Percentiles rank a stretch among this genome's conserved stretches.
Evolutionary conservation across 2,113 vertebrate genomes (phyloP).

Genomic region (Lycaon pictus): DNA sequence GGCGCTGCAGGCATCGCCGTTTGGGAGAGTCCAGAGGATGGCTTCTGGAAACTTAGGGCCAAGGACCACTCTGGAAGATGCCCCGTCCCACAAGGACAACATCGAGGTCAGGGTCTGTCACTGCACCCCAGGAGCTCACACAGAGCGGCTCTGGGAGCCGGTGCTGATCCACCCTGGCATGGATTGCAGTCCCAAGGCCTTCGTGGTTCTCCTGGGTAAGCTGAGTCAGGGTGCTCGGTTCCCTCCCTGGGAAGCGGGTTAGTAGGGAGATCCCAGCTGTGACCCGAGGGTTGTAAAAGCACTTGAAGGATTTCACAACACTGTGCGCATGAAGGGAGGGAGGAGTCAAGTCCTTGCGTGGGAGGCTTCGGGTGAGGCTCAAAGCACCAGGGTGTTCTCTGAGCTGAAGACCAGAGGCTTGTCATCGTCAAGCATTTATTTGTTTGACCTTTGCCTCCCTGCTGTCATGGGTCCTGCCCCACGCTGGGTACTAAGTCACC

Average conservation of each 20-base stretch:
- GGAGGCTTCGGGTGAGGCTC: background rate
- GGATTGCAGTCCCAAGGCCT: rapidly evolving
- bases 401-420: rapidly evolving
- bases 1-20: background rate
- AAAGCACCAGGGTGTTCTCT: rapidly evolving
- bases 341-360: rapidly evolving
- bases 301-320: rapidly evolving
- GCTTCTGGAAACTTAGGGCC: background rate
- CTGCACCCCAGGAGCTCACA: rapidly evolving
- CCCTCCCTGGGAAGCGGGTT: background rate
- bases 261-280: rapidly evolving
- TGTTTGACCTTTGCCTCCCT: rapidly evolving
- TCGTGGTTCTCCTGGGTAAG: background rate
- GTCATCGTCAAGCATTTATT: rapidly evolving
- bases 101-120: background rate
- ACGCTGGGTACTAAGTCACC: background rate
- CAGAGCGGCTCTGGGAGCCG: background rate
- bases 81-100: rapidly evolving
- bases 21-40: background rate
- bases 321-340: rapidly evolving
- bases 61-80: rapidly evolving
- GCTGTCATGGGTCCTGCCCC: background rate
- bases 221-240: background rate
- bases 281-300: no score
- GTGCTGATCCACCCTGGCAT: background rate